Conservation (phyloP, 2,888 invertebrate genomes). For the Pristionchus arcanus region DNA sequence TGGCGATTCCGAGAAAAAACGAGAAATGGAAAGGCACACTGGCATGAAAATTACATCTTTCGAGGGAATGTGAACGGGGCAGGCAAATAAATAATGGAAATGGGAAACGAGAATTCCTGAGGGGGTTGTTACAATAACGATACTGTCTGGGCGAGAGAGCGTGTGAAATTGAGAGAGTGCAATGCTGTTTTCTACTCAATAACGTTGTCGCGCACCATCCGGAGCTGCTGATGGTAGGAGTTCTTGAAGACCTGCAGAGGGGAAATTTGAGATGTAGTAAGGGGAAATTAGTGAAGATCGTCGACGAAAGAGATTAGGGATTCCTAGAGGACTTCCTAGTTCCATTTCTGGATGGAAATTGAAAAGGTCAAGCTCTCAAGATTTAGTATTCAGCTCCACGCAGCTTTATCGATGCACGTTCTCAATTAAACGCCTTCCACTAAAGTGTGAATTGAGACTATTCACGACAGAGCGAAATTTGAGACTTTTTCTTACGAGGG, state of each 20-base stretch:
- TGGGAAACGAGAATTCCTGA: background rate
- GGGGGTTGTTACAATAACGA: background rate
- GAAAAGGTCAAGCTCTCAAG: too few species aligned
- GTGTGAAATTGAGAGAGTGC: background rate
- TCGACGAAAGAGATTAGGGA: background rate
- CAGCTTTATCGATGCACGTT: too few species aligned
- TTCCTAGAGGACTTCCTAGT: too few species aligned
- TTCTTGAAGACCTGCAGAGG: conserved; percentile 69
- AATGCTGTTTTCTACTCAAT: conserved; percentile 43
- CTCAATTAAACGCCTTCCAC: too few species aligned
- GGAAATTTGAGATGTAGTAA: background rate
- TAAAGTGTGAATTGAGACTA: too few species aligned
- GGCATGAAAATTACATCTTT: background rate
- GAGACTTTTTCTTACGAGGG: too few species aligned
- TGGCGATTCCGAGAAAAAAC: background rate
- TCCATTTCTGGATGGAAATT: too few species aligned
- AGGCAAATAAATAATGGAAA: background rate
- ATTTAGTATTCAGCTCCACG: too few species aligned
- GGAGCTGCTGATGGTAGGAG: conserved; percentile 71
- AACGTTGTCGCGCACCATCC: conserved; percentile 73
- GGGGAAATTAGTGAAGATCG: background rate
- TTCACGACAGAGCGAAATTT: too few species aligned
- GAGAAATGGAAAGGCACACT: background rate
- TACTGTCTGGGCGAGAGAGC: background rate
- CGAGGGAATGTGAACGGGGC: background rate